Conservation (phyloP, 1,140 invertebrate species). For the Leptinotarsa undecemlineata region DNA sequence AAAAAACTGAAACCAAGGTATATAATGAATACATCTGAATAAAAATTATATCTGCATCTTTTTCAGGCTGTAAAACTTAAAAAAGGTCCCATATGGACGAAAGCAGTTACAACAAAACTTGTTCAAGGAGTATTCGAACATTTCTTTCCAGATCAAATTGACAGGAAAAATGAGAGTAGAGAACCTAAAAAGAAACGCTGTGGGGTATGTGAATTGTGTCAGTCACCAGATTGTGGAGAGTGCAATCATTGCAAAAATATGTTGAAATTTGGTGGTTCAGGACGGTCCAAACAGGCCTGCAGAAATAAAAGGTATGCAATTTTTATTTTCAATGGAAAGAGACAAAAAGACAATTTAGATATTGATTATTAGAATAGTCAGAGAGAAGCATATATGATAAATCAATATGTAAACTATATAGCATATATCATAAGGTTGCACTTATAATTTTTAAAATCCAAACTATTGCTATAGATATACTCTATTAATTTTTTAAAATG, state of each 20-base stretch:
- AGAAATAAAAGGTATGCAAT: constrained; percentile 53
- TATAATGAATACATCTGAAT: not conserved
- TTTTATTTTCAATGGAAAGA: too few relatives aligned
- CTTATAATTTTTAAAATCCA: too few relatives aligned
- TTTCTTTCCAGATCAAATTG: constrained; percentile 79
- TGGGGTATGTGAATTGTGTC: constrained; percentile 91
- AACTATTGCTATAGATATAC: too few relatives aligned
- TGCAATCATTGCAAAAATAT: constrained; percentile 94
- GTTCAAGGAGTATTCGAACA: constrained; percentile 80
- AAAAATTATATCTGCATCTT: not conserved
- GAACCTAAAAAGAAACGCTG: constrained; percentile 68
- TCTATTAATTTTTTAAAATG: too few relatives aligned
- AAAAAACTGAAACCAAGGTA: constrained; percentile 59
- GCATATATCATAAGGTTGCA: too few relatives aligned
- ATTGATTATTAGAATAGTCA: too few relatives aligned
- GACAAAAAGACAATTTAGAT: too few relatives aligned
- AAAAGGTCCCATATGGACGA: constrained; percentile 57
- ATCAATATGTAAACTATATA: too few relatives aligned
- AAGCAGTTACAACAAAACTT: constrained; percentile 81
- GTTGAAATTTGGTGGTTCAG: constrained; percentile 94
- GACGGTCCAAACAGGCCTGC: constrained; percentile 77
- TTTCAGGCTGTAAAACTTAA: constrained; percentile 33
- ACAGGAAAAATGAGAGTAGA: constrained; percentile 56
- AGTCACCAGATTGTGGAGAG: constrained; percentile 86
- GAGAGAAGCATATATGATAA: too few relatives aligned